Base-by-base conservation (phyloP, 2,113 vertebrate species). In the Protobothrops mucrosquamatus region DNA sequence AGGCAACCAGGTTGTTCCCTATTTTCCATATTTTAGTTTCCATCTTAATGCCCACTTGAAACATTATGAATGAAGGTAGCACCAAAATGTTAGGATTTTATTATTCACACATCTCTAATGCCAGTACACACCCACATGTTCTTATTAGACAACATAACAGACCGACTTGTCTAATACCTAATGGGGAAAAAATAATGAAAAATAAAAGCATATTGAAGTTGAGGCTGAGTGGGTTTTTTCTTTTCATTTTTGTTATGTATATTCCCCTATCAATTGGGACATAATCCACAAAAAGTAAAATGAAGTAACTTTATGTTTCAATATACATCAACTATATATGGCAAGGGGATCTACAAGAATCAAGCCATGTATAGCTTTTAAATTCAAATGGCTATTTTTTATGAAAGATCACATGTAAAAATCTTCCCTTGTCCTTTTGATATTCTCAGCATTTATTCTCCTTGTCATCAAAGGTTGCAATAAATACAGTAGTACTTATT, bases 31-130 rank as follows among this genome's bases (percentile, higher is more conserved):
- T 0, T 0, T 22, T 43, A 24, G 89, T 95, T 96, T 95, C 94
- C 87, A 91, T 89, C n/a, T 1, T 10, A 96, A 89, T 86, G 74
- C 1, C 89, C 43, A 90, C 88, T 86, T 92, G 88, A 95, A 96
- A 96, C 90, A 93, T 96, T 96, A 96, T 94, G 95, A 96, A 96
- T 95, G 96, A 97, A 97, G 93, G 93, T 96, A 93, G 94, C 89
- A 95, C 93, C 93, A 57, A 92, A 94, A 85, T 92, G 95, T 96
- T 74, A 95, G 94, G 92, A 92, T 95, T 96, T 96, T 96, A 96
- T 96, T 97, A 97, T 95, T 97, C 94, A 94, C 93, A 94, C 92
- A 95, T 96, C 93, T 91, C 93, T 97, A 86, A 89, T 95, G 92
- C 95, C 94, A 85, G 93, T 91, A 95, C 12, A 96, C 95, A 95